These are phyloP conservation scores for Mystacides longicornis DNA, from an alignment of 2,888 invertebrate species.

Conservation along the genomic window DNA sequence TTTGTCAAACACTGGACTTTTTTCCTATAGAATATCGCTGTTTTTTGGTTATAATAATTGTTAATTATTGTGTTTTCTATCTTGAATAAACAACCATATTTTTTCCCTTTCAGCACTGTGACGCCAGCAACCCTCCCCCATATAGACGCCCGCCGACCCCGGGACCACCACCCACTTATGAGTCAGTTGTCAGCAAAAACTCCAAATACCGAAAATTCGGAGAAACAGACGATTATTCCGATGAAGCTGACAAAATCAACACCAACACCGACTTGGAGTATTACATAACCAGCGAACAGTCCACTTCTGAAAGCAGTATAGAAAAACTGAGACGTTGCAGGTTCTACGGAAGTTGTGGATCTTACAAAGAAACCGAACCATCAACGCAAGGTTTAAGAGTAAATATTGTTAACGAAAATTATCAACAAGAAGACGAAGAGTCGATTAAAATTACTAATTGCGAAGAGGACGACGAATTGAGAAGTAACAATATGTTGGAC, in stretches of 20 bases:
- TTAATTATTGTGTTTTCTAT: too few relatives aligned
- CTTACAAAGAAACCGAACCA: not conserved
- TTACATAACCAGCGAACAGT: not conserved
- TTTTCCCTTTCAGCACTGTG: conserved; percentile 28
- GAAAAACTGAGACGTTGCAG: conserved; percentile 12
- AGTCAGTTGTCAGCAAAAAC: conserved; percentile 39
- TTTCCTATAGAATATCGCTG: too few relatives aligned
- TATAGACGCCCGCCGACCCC: conserved; percentile 33
- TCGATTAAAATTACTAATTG: too few relatives aligned
- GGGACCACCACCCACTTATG: conserved; percentile 61
- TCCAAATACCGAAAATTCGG: conserved; percentile 26
- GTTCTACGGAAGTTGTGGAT: conserved; percentile 7
- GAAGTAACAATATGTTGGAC: too few relatives aligned
- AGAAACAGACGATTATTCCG: conserved; percentile 29
- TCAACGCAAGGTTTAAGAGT: too few relatives aligned
- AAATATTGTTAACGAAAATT: too few relatives aligned
- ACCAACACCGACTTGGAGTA: not conserved
- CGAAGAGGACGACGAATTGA: too few relatives aligned
- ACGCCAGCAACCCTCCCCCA: conserved; percentile 28
- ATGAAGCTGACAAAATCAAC: conserved; percentile 15
- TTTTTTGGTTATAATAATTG: too few relatives aligned
- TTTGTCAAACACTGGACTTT: too few relatives aligned
- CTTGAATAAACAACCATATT: not conserved
- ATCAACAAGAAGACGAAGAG: too few relatives aligned
- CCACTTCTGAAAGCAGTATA: not conserved